Evolutionary conservation across 2,113 vertebrate species (phyloP).

Genomic region (Macheiramphus alcinus): DNA sequence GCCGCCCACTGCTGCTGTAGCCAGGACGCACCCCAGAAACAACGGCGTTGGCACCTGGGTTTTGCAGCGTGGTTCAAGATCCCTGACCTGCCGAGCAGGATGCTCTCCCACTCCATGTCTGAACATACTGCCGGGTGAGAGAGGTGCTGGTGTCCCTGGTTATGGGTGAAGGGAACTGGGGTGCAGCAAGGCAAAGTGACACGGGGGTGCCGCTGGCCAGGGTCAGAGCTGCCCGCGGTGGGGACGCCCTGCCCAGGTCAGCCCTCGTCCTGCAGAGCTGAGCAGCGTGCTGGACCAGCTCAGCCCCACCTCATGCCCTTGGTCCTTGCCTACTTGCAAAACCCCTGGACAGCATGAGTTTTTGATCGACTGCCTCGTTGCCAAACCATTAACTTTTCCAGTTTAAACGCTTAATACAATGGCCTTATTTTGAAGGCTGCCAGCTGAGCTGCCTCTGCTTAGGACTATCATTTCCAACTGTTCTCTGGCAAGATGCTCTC

Average conservation of each 20-base stretch:
- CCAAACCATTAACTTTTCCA: not conserved
- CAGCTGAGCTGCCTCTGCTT: constrained; percentile 10
- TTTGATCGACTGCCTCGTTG: not conserved
- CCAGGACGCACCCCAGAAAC: not conserved
- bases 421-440: constrained; percentile 13
- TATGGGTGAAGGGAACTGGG: not conserved
- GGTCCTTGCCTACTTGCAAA: not conserved
- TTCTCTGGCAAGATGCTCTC: constrained; percentile 11
- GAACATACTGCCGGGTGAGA: not conserved
- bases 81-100: rapidly evolving
- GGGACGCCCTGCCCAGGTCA: not conserved
- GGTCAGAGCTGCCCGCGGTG: rapidly evolving
- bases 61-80: not conserved
- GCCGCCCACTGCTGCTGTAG: not conserved
- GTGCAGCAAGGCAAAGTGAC: not conserved
- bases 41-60: rapidly evolving
- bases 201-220: rapidly evolving
- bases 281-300: not conserved
- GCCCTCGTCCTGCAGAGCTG: not conserved
- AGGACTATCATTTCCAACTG: constrained; percentile 22
- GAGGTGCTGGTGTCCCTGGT: not conserved
- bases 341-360: not conserved
- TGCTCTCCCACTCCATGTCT: rapidly evolving
- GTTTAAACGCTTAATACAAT: not conserved
- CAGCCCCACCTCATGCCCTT: not conserved